These are phyloP conservation scores for Cyclopterus lumpus DNA, from an alignment of 2,797 vertebrate genomes.

Conservation along the genomic window DNA sequence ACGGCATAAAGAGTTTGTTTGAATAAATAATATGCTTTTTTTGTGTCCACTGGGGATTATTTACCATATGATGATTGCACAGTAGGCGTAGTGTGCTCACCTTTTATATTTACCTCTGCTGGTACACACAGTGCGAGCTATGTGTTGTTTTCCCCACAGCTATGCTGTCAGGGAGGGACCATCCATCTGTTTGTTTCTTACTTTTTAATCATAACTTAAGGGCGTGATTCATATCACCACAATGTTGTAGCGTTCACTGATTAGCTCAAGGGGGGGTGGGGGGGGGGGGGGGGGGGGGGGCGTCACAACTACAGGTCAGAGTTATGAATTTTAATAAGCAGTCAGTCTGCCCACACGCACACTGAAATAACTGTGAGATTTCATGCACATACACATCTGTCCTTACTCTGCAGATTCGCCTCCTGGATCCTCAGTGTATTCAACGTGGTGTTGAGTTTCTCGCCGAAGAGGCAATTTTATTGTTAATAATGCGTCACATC, in stretches of 20 bases:
- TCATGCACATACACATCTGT: not conserved
- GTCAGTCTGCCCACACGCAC: conserved; percentile 17
- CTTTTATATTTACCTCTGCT: conserved; percentile 35
- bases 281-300: not conserved
- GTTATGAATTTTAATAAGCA: conserved; percentile 54
- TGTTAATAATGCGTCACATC: not conserved
- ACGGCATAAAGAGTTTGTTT: not conserved
- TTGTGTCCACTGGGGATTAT: conserved; percentile 20
- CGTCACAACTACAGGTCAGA: conserved; percentile 32
- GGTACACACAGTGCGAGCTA: not conserved
- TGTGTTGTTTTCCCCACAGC: conserved; percentile 22
- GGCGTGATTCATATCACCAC: conserved; percentile 32
- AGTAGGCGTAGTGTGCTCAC: conserved; percentile 41
- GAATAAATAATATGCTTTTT: conserved; percentile 29
- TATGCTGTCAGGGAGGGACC: not conserved
- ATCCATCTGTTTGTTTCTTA: conserved; percentile 39
- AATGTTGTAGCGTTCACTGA: conserved; percentile 11
- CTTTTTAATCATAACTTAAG: conserved; percentile 51
- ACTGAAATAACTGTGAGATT: not conserved
- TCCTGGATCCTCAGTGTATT: not conserved
- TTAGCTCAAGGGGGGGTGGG: conserved; percentile 9
- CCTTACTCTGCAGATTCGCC: conserved; percentile 31
- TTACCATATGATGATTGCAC: conserved; percentile 22
- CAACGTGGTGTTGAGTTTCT: conserved; percentile 13
- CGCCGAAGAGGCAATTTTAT: not conserved